Base-by-base conservation (phyloP, 2,797 vertebrate species). In the Pygocentrus nattereri region DNA sequence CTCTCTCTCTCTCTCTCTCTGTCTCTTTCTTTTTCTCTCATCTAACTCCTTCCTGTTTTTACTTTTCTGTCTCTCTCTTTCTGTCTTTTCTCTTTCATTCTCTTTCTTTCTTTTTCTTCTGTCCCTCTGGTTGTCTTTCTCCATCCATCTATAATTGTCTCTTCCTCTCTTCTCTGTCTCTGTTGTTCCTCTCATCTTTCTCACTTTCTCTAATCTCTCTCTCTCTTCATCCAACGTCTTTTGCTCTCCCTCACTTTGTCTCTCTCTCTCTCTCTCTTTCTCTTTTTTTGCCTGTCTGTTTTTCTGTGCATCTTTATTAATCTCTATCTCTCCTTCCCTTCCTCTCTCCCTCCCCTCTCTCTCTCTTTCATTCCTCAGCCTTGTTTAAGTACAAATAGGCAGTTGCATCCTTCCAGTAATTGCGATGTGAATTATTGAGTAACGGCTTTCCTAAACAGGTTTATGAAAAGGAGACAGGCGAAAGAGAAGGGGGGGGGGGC, bases 401-500 rank as follows among this genome's bases (percentile, higher is more conserved):
- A 70, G 68, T 34, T 21, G 41, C 72, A 62, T 56, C 47, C 23
- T 70, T 82, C 76, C 76, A 56, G 74, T 76, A 76, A 85, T 73
- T 69, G 23, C 44, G 21, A n/a, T 2, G 59, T 73, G 44, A 86
- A 84, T 82, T 68, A 84, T 79, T 79, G 68, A 84, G 58, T 34
- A 73, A 86, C 68, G 69, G 52, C 50, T 82, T 68, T 16, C 12
- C 65, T 30, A n/a, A 52, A 41, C 81, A 59, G 34, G 59, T 74
- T 74, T 38, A 59, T 74, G 61, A 74, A 78, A 30, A 75, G n/a
- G 56, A 52, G 69, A 76, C 30, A 44, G 56, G 47, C 16, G 34
- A 12, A 23, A 4, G 62, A 21, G 18, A 52, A 25, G 6, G 1
- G 64, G 19, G 3, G 19, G 38, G 62, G 2, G 13, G 5, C 0